Base-by-base conservation (phyloP, 2,797 vertebrate genomes). In the Lophius americanus region DNA sequence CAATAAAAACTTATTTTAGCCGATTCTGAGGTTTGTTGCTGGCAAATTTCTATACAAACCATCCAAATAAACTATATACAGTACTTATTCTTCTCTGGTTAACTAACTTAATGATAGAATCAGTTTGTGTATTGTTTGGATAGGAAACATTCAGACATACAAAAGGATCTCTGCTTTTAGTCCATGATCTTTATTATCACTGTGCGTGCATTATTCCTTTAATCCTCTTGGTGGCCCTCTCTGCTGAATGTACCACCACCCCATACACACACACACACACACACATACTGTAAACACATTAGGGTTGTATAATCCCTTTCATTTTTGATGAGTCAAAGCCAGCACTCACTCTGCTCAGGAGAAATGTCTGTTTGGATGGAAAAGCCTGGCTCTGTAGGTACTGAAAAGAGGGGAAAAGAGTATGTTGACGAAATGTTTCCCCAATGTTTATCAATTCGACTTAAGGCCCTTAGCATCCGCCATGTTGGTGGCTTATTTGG, bases 221-320 rank as follows among this genome's bases (percentile, higher is more conserved):
- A 60, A 61, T 82, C 89, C 89, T 82, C 73, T 71, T 0, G 70
- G 78, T 83, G 89, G 83, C 84, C 72, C 84, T 78, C 76, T 87
- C 44, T 68, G 57, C 81, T 81, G 80, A 59, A 71, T 68, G 14
- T 71, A 42, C 12, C 33, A 46, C 35, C 37, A 44, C 41, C 58
- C 42, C 1, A 42, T 35, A n/a, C 7, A 76, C 38, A 53, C 9
- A 50, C n/a, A 52, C 23, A 51, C 44, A 64, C 38, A 67, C 64
- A 67, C 39, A 60, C 47, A 49, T 3, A 53, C 52, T 53, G 43
- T 36, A 55, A 37, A 51, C 38, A 70, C 43, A 43, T 2, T 55
- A 46, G 58, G 65, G 44, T 72, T 66, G 49, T 78, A 57, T 65
- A 75, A 75, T 64, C 47, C 54, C 23, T 83, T 70, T 64, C 2